Base-by-base conservation (phyloP, 2,888 invertebrate genomes). In the Synanthedon andrenaeformis region DNA sequence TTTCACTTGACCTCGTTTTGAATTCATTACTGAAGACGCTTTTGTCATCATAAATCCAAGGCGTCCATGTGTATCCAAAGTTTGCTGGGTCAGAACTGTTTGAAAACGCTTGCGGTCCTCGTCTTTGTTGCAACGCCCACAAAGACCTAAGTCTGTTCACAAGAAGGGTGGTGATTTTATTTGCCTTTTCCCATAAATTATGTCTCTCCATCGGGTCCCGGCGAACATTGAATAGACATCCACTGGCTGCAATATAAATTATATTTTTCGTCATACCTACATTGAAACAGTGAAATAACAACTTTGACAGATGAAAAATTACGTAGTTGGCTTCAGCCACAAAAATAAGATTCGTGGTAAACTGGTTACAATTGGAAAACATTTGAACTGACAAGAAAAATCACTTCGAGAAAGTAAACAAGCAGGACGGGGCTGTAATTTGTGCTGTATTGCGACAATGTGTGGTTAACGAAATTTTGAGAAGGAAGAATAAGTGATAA, bases 191-290 rank as follows among this genome's bases (percentile, higher is more conserved):
- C 70, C 90, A 89, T 51, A 91, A 69, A 66, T 96, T 93, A 63
- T 91, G 91, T 53, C 91, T 91, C 73, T 96, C 96, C 65, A 94
- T 92, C 0, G 96, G 95, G 74, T 96, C 96, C 52, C 89, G 88
- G 0, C 90, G 89, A 49, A 96, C 90, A 70, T 96, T 92, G 77
- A 91, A 96, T 12, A 93, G 84, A 64, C 93, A 93, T n/a, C 91
- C 91, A 4, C 89, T 87, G 45, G 75, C 91, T 91, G 69, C 59
- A 82, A 82, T 57, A 52, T 58, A 54, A 51, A 12, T 8, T 10
- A n/a, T 13, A 13, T 45, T 45, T 45, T 45, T 45, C n/a, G n/a
- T 45, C 5, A 45, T 13, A 11, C 11, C 13, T 2, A 10, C 35
- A 35, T 35, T 10, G 35, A 35, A 10, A 35, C 8, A 2, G 45